Percentiles rank a stretch among this genome's conserved stretches.
Evolutionary conservation across 2,888 invertebrate genomes (phyloP).

Genomic region (Hemistola chrysoprasaria): DNA sequence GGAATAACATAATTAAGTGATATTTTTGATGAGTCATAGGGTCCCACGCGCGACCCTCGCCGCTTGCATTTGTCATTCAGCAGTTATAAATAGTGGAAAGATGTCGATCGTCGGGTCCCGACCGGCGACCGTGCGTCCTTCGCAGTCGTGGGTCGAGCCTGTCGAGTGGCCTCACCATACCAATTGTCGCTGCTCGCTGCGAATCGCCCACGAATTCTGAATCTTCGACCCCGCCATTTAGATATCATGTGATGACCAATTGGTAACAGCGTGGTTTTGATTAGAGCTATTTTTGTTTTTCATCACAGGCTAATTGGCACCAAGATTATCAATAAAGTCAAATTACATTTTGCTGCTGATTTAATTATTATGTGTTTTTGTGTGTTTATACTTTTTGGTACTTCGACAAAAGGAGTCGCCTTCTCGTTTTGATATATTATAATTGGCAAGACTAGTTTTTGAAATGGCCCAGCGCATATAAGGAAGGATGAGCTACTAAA

Average conservation of each 20-base stretch:
- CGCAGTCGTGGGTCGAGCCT: slow-evolving; percentile 2
- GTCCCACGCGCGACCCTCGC: slow-evolving; percentile 25
- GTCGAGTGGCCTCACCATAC: neutral
- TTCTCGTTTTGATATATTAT: too few relatives aligned
- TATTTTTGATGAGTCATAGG: slow-evolving; percentile 17
- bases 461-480: too few relatives aligned
- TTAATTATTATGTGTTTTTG: too few relatives aligned
- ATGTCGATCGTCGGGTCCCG: slow-evolving; percentile 17
- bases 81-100: slow-evolving; percentile 26
- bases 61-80: slow-evolving; percentile 29
- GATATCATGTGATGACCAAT: slow-evolving; percentile 24
- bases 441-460: too few relatives aligned
- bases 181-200: slow-evolving; percentile 17
- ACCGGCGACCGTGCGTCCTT: slow-evolving; percentile 18
- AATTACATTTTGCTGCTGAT: too few relatives aligned
- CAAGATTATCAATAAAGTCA: too few relatives aligned
- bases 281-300: neutral
- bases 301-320: too few relatives aligned
- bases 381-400: too few relatives aligned
- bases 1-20: slow-evolving; percentile 9
- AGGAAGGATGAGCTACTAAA: too few relatives aligned
- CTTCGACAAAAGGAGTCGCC: too few relatives aligned
- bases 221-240: slow-evolving; percentile 3
- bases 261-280: slow-evolving; percentile 14
- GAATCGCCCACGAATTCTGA: slow-evolving; percentile 17